Evolutionary conservation across 2,113 vertebrate genomes (phyloP).

Genomic region (Rhineura floridana): DNA sequence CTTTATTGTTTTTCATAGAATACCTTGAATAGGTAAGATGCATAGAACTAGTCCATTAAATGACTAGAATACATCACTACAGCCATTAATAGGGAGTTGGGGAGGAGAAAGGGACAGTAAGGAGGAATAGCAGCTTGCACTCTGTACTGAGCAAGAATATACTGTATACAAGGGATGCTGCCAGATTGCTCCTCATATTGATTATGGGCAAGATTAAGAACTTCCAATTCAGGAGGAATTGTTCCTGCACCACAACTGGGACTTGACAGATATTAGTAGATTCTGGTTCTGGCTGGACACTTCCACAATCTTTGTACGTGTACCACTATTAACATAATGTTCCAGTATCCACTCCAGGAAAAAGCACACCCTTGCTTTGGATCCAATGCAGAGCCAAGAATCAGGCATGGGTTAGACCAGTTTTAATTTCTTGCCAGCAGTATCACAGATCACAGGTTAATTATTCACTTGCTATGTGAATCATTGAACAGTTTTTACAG

Average conservation of each 20-base stretch:
- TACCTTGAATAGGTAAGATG: slow-evolving; percentile 17
- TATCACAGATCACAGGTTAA: neutral
- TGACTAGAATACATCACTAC: too few relatives aligned
- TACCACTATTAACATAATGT: neutral
- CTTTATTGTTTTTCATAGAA: neutral
- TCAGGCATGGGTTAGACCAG: neutral
- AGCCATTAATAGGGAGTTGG: too few relatives aligned
- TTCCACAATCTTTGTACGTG: neutral
- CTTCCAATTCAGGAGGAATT: neutral
- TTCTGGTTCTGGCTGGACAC: neutral
- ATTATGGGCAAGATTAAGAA: neutral
- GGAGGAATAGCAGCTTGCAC: neutral
- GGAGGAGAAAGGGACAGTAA: too few relatives aligned
- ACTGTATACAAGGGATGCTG: neutral
- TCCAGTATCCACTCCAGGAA: neutral
- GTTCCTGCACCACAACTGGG: neutral
- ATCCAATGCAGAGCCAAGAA: neutral
- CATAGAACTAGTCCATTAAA: too few relatives aligned
- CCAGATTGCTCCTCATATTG: neutral
- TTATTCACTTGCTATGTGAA: neutral
- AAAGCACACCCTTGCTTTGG: neutral
- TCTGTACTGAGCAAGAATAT: neutral
- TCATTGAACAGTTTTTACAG: neutral
- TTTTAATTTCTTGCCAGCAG: neutral
- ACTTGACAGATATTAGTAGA: neutral